These are phyloP conservation scores for Junco hyemalis DNA, from an alignment of 2,113 vertebrate species.

Conservation along the genomic window DNA sequence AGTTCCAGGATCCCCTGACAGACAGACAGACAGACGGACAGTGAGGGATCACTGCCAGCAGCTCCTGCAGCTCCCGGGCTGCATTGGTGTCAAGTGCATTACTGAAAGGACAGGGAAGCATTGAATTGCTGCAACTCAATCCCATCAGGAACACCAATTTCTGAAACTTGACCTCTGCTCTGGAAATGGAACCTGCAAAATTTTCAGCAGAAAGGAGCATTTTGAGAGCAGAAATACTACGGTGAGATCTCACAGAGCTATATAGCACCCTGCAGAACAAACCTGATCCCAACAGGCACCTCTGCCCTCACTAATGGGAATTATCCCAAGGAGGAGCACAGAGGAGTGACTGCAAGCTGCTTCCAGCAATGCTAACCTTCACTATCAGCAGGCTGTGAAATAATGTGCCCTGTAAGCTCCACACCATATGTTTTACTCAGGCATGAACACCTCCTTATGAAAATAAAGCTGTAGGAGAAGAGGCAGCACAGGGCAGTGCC, in stretches of 20 bases:
- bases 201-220: background rate
- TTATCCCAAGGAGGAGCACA: background rate
- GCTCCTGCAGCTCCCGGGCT: background rate
- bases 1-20: background rate
- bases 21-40: background rate
- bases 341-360: background rate
- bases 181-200: background rate
- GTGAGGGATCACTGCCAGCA: background rate
- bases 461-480: slow-evolving; percentile 20
- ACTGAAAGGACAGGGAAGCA: background rate
- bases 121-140: background rate
- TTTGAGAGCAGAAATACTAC: background rate
- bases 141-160: background rate
- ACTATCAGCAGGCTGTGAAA: background rate
- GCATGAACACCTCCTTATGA: background rate
- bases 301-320: background rate
- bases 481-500: background rate
- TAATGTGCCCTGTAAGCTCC: background rate
- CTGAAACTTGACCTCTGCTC: background rate
- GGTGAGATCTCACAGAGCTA: background rate
- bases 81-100: background rate
- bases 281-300: background rate
- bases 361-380: background rate
- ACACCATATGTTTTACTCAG: background rate
- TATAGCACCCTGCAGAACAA: background rate